Percentiles rank a stretch among this genome's conserved stretches.
Evolutionary conservation across 2,888 invertebrate genomes (phyloP).

Genomic region (Caenorhabditis sp.): DNA sequence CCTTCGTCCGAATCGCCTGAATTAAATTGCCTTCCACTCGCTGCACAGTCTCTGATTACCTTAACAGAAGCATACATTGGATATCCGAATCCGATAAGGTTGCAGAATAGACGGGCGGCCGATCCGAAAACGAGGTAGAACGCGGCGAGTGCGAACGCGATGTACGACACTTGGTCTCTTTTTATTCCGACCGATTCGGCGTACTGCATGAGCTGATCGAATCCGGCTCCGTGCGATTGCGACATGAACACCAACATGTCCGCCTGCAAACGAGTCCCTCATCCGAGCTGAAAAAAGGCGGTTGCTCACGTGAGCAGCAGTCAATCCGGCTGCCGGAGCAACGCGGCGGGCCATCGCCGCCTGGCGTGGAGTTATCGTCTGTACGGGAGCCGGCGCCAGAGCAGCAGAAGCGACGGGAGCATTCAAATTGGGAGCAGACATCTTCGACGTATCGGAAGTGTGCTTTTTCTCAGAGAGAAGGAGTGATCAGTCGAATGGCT

Average conservation of each 20-base stretch:
- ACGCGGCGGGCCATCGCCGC: constrained; percentile 3
- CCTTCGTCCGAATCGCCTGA: constrained; percentile 81
- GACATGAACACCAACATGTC: constrained; percentile 54
- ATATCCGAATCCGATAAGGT: constrained; percentile 92
- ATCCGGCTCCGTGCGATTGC: constrained; percentile 45
- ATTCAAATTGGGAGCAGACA: too few relatives aligned
- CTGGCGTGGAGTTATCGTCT: too few relatives aligned
- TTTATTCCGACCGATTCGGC: constrained; percentile 44
- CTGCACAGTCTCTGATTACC: constrained; percentile 40
- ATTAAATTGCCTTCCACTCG: constrained; percentile 4
- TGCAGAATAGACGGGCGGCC: constrained; percentile 94
- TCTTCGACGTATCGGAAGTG: too few relatives aligned
- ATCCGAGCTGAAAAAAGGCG: background rate
- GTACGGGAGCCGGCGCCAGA: too few relatives aligned
- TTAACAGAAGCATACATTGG: constrained; percentile 88
- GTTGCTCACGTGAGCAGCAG: constrained; percentile 24
- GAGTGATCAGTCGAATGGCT: too few relatives aligned
- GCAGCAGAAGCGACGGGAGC: too few relatives aligned
- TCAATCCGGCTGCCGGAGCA: constrained; percentile 10
- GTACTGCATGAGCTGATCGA: constrained; percentile 39
- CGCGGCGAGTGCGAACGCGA: constrained; percentile 81
- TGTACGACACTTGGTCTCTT: constrained; percentile 59
- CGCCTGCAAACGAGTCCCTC: constrained; percentile 5
- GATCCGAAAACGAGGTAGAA: constrained; percentile 94
- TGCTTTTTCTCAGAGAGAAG: too few relatives aligned